Evolutionary conservation across 2,888 invertebrate species (phyloP).

Genomic region (Calameuta filiformis): DNA sequence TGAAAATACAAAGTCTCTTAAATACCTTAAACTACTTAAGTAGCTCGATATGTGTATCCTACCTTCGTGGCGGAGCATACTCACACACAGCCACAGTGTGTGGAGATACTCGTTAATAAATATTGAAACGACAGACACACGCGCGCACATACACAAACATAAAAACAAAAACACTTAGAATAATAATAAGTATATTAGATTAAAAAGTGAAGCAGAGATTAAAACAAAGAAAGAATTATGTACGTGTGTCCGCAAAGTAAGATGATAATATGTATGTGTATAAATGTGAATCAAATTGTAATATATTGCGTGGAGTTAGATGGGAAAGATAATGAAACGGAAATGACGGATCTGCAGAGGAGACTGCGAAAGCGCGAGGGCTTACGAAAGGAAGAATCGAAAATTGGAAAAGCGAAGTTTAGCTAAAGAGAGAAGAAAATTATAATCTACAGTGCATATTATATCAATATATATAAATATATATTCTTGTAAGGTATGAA

Average conservation of each 20-base stretch:
- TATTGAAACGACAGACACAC: background rate
- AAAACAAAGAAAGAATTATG: slow-evolving; percentile 14
- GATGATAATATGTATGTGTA: slow-evolving; percentile 50
- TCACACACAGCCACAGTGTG: background rate
- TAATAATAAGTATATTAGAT: background rate
- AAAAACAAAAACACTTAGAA: slow-evolving; percentile 5
- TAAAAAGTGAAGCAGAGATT: background rate
- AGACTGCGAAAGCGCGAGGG: background rate
- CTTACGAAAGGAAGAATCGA: slow-evolving; percentile 13
- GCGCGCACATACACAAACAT: background rate
- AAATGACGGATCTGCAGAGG: background rate
- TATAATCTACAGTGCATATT: slow-evolving; percentile 35
- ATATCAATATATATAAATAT: slow-evolving; percentile 28
- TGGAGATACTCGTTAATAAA: background rate
- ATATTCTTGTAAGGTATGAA: slow-evolving; percentile 40
- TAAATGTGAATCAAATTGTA: slow-evolving; percentile 60
- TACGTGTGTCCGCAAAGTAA: slow-evolving; percentile 18
- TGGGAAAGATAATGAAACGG: background rate
- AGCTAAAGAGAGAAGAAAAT: slow-evolving; percentile 17
- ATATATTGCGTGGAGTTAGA: slow-evolving; percentile 48
- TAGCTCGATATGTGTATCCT: slow-evolving; percentile 13
- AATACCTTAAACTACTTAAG: slow-evolving; percentile 19
- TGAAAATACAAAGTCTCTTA: slow-evolving; percentile 9
- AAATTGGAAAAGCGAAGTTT: slow-evolving; percentile 14
- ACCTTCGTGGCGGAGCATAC: background rate